phyloP scores from a whole-genome alignment of 2,113 vertebrate species.

The zebrafish (Danio rerio) region GRCz12tu NC_133192.1:6173501-6174000 shows the following conservation, averaged over 20 bases:
- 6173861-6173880: conserved; percentile 44
- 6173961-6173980: conserved; percentile 12
- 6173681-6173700: conserved; percentile 25
- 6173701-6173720: conserved; percentile 16
- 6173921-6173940: not conserved
- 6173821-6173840: conserved; percentile 53
- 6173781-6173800: conserved; percentile 50
- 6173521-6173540: not conserved
- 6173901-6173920: conserved; percentile 22
- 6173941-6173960: not conserved
- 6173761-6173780: conserved; percentile 40
- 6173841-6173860: conserved; percentile 48
- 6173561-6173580: not conserved
- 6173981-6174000: not conserved
- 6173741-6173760: conserved; percentile 23
- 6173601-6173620: not conserved
- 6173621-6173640: not conserved
- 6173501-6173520: not conserved
- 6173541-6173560: not conserved
- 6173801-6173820: conserved; percentile 44
- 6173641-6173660: not conserved
- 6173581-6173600: not conserved
- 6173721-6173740: conserved; percentile 42
- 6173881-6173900: conserved; percentile 32
- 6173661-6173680: conserved; percentile 23